Evolutionary conservation across 1,140 invertebrate genomes (phyloP).

Genomic region (Bathynomus jamesi): DNA sequence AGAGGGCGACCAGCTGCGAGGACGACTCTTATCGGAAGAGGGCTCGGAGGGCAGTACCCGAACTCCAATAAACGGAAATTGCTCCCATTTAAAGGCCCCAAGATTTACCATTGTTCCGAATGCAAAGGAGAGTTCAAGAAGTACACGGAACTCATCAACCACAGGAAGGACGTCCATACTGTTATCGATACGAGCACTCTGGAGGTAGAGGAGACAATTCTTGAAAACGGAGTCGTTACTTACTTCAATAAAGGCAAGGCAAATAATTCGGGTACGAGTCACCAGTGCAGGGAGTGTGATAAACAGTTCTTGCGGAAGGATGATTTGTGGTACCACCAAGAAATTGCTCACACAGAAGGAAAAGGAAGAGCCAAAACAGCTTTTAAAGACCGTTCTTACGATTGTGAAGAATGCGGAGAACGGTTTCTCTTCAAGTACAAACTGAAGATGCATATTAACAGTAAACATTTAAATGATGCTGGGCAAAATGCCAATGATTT

Average conservation of each 20-base stretch:
- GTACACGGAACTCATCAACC: slow-evolving; percentile 31
- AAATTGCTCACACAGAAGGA: slow-evolving; percentile 31
- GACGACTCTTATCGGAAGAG: slow-evolving; percentile 33
- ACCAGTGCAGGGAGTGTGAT: slow-evolving; percentile 34
- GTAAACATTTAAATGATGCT: slow-evolving; percentile 36
- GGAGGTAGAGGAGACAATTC: slow-evolving; percentile 34
- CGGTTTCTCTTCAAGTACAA: slow-evolving; percentile 36
- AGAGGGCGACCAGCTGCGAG: slow-evolving; percentile 23
- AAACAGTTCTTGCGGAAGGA: slow-evolving; percentile 35
- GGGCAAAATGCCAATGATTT: slow-evolving; percentile 36
- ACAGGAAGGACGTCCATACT: slow-evolving; percentile 34
- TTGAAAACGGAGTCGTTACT: slow-evolving; percentile 35
- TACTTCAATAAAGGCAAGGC: slow-evolving; percentile 37
- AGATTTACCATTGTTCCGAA: slow-evolving; percentile 33
- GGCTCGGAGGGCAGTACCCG: slow-evolving; percentile 32
- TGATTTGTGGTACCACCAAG: slow-evolving; percentile 36
- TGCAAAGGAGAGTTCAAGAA: slow-evolving; percentile 35
- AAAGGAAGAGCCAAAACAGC: slow-evolving; percentile 34
- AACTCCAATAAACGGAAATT: slow-evolving; percentile 26
- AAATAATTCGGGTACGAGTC: slow-evolving; percentile 34
- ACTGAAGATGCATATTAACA: slow-evolving; percentile 37
- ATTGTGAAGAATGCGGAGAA: slow-evolving; percentile 36
- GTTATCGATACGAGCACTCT: slow-evolving; percentile 33
- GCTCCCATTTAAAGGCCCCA: slow-evolving; percentile 25
- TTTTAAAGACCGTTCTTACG: slow-evolving; percentile 36